Percentiles rank a stretch among this genome's conserved stretches.
Evolutionary conservation across 2,797 vertebrate genomes (phyloP).

Genomic region (Siniperca scherzeri): DNA sequence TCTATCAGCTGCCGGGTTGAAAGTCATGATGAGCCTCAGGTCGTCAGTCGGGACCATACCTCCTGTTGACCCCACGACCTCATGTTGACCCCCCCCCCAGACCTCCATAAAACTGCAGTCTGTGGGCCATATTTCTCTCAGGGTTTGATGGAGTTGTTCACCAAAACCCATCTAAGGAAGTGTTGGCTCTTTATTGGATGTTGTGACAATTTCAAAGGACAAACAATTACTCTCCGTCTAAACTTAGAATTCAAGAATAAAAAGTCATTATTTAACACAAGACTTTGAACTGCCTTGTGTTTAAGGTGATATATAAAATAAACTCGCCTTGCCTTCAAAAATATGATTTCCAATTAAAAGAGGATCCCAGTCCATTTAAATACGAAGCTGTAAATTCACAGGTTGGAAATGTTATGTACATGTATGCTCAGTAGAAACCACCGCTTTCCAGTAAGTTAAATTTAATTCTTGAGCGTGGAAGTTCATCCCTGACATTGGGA

Average conservation of each 20-base stretch:
- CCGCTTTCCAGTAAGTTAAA: no score
- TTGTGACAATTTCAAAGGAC: neutral
- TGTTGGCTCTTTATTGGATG: neutral
- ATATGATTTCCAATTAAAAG: no score
- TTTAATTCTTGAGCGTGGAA: no score
- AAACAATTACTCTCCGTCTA: neutral
- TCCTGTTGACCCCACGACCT: slow-evolving; percentile 18
- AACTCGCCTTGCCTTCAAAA: no score
- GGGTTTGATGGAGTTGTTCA: neutral
- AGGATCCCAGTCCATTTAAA: no score
- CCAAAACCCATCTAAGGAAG: neutral
- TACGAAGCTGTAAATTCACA: no score
- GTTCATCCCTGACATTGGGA: no score
- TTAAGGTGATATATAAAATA: no score
- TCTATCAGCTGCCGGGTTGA: neutral
- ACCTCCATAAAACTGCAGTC: slow-evolving; percentile 7
- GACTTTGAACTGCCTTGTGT: no score
- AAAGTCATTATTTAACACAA: neutral
- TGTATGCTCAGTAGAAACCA: no score
- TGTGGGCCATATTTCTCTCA: neutral
- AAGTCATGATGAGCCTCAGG: neutral
- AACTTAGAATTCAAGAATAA: neutral
- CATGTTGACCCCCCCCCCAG: neutral
- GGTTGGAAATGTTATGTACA: no score
- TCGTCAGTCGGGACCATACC: slow-evolving; percentile 16